Evolutionary conservation across 2,888 invertebrate species (phyloP).

Genomic region (Heliconius charithonia): DNA sequence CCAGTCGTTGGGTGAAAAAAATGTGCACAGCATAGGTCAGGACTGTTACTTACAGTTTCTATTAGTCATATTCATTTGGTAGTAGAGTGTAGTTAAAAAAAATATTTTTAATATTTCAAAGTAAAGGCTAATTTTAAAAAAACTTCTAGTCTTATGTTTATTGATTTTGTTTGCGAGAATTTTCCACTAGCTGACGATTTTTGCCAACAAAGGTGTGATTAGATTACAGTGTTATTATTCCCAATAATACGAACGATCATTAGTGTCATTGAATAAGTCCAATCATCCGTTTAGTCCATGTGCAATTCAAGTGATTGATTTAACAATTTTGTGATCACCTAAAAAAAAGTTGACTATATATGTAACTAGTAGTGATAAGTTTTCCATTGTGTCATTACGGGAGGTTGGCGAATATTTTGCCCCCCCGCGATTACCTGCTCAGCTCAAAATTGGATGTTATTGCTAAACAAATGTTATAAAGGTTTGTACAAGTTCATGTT

Average conservation of each 20-base stretch:
- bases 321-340: slow-evolving; percentile 51
- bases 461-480: slow-evolving; percentile 77
- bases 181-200: slow-evolving; percentile 56
- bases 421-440: slow-evolving; percentile 63
- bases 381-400: slow-evolving; percentile 53
- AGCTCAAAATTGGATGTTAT: slow-evolving; percentile 59
- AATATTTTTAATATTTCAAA: slow-evolving; percentile 2
- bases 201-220: slow-evolving; percentile 57
- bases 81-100: slow-evolving; percentile 58
- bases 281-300: slow-evolving; percentile 71
- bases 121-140: slow-evolving; percentile 50
- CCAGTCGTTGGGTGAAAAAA: slow-evolving; percentile 58
- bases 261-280: slow-evolving; percentile 70
- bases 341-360: slow-evolving; percentile 46
- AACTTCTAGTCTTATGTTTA: slow-evolving; percentile 58
- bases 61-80: slow-evolving; percentile 17
- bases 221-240: slow-evolving; percentile 59
- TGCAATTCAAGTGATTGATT: slow-evolving; percentile 54
- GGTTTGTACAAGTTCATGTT: slow-evolving; percentile 63
- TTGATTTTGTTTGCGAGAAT: slow-evolving; percentile 64
- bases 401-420: slow-evolving; percentile 52
- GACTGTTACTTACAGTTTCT: slow-evolving; percentile 26
- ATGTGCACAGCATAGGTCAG: slow-evolving; percentile 57
- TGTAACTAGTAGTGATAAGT: slow-evolving; percentile 51
- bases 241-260: slow-evolving; percentile 58